A percentile compares a stretch with the other conserved stretches of the same genome.
phyloP scores from a whole-genome alignment of 2,113 vertebrate genomes.

The Archilochus colubris region DNA sequence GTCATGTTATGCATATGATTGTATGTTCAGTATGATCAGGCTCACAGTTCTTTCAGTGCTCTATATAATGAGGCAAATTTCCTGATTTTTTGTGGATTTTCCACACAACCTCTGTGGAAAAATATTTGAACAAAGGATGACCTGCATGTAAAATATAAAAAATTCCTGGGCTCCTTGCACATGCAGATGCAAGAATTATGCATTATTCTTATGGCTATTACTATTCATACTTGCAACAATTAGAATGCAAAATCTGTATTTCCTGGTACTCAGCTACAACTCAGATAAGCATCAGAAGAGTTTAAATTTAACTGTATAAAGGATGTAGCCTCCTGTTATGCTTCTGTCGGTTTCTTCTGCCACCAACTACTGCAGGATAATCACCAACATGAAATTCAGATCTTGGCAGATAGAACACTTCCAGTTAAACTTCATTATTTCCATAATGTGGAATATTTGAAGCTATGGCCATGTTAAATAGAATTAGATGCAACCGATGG shows the following conservation, averaged over 20 bases:
- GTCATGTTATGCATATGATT: neutral
- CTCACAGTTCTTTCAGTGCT: neutral
- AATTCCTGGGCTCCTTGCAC: neutral
- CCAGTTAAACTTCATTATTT: neutral
- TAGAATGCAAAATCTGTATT: conserved; percentile 20
- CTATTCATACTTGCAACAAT: neutral
- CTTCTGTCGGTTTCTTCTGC: conserved; percentile 36
- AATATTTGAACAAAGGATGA: neutral
- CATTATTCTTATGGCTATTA: neutral
- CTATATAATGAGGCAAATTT: neutral
- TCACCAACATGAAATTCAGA: neutral
- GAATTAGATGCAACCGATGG: neutral
- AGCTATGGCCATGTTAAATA: neutral
- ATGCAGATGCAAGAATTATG: neutral
- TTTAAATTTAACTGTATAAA: conserved; percentile 2
- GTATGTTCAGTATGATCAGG: neutral
- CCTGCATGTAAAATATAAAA: neutral
- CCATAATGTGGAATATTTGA: neutral
- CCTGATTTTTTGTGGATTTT: neutral
- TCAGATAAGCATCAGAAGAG: conserved; percentile 24
- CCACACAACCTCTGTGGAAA: neutral
- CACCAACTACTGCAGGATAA: conserved; percentile 9
- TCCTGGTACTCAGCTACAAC: neutral
- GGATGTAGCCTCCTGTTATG: neutral
- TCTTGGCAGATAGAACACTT: conserved; percentile 21